phyloP scores from a whole-genome alignment of 2,113 vertebrate species.

The Pedetes capensis region DNA sequence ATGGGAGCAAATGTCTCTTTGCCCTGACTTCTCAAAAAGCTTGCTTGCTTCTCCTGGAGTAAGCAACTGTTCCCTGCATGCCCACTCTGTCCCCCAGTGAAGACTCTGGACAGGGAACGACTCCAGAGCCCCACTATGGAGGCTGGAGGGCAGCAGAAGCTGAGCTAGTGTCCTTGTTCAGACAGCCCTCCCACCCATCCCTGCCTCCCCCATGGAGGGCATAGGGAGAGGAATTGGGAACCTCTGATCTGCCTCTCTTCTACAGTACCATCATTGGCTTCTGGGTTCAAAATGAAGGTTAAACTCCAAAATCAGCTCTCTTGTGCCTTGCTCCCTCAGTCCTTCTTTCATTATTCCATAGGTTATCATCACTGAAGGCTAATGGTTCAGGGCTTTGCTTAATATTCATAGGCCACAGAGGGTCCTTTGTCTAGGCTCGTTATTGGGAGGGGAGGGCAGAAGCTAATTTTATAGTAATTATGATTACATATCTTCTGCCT shows the following conservation, averaged over 20 bases:
- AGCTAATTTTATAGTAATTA: not conserved
- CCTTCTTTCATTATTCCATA: not conserved
- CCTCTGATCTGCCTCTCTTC: not conserved
- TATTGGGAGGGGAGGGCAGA: not conserved
- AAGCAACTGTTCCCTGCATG: not conserved
- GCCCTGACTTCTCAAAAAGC: not conserved
- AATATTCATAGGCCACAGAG: not conserved
- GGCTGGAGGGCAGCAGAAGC: not conserved
- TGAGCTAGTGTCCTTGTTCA: not conserved
- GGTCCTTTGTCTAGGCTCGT: not conserved
- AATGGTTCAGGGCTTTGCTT: not conserved
- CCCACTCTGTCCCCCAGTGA: not conserved
- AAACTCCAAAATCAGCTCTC: not conserved
- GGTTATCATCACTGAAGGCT: not conserved
- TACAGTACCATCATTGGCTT: not conserved
- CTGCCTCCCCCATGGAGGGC: not conserved
- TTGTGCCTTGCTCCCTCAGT: not conserved
- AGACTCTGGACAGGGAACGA: not conserved
- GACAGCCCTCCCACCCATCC: too few species aligned
- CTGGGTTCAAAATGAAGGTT: not conserved
- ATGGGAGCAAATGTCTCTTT: not conserved
- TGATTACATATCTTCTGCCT: not conserved
- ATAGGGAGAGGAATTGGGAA: not conserved
- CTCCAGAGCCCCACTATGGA: not conserved
- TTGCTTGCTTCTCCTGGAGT: not conserved